phyloP scores from a whole-genome alignment of 2,888 invertebrate genomes.

The Tuberolachnus salignus region DNA sequence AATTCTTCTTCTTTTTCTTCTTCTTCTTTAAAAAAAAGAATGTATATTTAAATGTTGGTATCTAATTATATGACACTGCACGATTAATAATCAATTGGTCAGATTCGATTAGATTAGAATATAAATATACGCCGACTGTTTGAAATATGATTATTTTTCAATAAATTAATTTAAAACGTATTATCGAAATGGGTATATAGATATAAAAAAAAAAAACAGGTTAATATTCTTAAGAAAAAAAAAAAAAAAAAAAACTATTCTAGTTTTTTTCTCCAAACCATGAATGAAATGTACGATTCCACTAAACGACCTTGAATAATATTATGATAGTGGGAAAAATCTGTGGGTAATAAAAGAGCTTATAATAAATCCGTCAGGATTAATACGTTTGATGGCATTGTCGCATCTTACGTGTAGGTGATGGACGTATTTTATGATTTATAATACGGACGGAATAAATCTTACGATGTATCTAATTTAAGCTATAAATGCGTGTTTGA shows the following conservation, averaged over 20 bases:
- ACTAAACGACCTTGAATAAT: background rate
- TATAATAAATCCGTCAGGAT: too few relatives aligned
- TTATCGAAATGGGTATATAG: background rate
- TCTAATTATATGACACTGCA: background rate
- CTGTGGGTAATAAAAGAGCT: too few relatives aligned
- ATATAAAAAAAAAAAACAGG: background rate
- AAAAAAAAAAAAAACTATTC: background rate
- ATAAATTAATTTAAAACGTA: background rate
- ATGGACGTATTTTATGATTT: too few relatives aligned
- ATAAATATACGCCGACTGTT: background rate
- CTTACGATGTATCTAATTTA: too few relatives aligned
- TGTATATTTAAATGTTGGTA: background rate
- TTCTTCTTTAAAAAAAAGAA: background rate
- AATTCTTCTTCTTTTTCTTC: too few relatives aligned
- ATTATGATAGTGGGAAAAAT: too few relatives aligned
- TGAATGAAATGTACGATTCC: slow-evolving; percentile 21
- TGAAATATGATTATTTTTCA: background rate
- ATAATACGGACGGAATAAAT: too few relatives aligned
- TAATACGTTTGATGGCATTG: too few relatives aligned
- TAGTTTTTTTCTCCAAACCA: background rate
- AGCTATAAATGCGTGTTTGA: too few relatives aligned
- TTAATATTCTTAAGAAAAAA: background rate
- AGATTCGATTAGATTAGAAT: background rate
- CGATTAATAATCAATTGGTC: background rate
- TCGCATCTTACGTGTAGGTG: too few relatives aligned